These are phyloP conservation scores for Trematomus bernacchii DNA, from an alignment of 2,797 vertebrate species.

Conservation along the genomic window DNA sequence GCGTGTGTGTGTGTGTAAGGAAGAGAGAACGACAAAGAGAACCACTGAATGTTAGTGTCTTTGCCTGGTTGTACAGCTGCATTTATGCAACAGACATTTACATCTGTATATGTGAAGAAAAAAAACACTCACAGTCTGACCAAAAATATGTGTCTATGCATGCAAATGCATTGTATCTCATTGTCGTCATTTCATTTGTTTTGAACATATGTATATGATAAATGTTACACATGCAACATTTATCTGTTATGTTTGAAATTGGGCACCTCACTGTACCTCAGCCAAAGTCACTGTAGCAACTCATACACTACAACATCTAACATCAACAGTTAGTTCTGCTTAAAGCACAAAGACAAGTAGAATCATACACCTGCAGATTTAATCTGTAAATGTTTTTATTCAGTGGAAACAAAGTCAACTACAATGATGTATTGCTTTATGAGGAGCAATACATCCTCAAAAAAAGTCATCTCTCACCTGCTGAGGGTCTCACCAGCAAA, in stretches of 20 bases:
- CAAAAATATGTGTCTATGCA: conserved; percentile 78
- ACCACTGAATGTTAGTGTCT: conserved; percentile 66
- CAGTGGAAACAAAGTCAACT: conserved; percentile 32
- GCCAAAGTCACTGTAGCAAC: conserved; percentile 74
- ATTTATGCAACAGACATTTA: conserved; percentile 70
- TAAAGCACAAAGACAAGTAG: conserved; percentile 69
- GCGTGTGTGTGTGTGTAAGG: conserved; percentile 2
- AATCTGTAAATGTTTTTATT: conserved; percentile 45
- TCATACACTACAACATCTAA: conserved; percentile 39
- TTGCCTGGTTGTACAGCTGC: conserved; percentile 66
- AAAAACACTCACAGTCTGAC: conserved; percentile 62
- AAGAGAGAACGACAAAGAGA: conserved; percentile 34
- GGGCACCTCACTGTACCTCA: conserved; percentile 65
- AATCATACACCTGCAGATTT: conserved; percentile 53
- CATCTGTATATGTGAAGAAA: conserved; percentile 52
- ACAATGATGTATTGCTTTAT: conserved; percentile 40
- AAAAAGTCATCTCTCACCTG: conserved; percentile 50
- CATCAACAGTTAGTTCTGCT: conserved; percentile 44
- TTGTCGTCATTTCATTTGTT: conserved; percentile 42
- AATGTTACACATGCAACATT: conserved; percentile 44
- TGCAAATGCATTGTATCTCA: conserved; percentile 63
- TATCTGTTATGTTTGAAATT: conserved; percentile 44
- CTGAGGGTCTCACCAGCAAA: conserved; percentile 76
- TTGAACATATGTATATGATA: conserved; percentile 34
- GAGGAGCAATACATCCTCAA: conserved; percentile 44